These are phyloP conservation scores for Venturia canescens DNA, from an alignment of 1,140 invertebrate species.

Conservation along the genomic window DNA sequence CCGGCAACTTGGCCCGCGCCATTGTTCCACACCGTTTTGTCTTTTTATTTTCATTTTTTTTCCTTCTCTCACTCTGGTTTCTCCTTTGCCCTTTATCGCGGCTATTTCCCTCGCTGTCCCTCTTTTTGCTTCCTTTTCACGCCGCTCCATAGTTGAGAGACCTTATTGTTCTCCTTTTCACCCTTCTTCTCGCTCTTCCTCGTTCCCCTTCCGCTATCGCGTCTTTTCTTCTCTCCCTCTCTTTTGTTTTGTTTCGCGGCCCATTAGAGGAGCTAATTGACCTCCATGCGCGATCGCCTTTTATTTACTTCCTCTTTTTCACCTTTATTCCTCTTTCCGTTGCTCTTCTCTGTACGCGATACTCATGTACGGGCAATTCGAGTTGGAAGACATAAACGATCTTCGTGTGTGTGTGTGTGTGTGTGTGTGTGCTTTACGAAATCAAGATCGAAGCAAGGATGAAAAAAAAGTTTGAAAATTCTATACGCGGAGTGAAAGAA, in stretches of 20 bases:
- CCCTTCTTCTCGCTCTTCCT: constrained; percentile 8
- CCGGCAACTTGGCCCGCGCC: constrained; percentile 52
- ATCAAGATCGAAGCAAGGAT: no score
- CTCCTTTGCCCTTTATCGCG: constrained; percentile 39
- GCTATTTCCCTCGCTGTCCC: constrained; percentile 28
- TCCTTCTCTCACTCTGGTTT: constrained; percentile 42
- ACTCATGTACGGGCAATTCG: background rate
- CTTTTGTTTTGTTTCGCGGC: constrained; percentile 75
- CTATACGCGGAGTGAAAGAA: no score
- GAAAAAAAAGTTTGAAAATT: no score
- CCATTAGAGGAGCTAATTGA: constrained; percentile 76
- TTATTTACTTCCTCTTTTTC: constrained; percentile 68
- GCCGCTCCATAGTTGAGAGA: constrained; percentile 12
- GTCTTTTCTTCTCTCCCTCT: constrained; percentile 56
- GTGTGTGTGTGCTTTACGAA: no score
- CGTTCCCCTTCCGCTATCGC: background rate
- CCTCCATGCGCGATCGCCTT: constrained; percentile 75
- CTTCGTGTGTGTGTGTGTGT: no score
- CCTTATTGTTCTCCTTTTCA: constrained; percentile 38
- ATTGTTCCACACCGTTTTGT: constrained; percentile 65
- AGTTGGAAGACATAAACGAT: background rate
- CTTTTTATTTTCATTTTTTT: constrained; percentile 53
- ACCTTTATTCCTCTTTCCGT: constrained; percentile 58
- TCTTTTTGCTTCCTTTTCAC: constrained; percentile 43
- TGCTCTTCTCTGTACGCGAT: background rate